These are phyloP conservation scores for Eulemur albifrons DNA, from an alignment of 2,797 vertebrate species.

Conservation along the genomic window DNA sequence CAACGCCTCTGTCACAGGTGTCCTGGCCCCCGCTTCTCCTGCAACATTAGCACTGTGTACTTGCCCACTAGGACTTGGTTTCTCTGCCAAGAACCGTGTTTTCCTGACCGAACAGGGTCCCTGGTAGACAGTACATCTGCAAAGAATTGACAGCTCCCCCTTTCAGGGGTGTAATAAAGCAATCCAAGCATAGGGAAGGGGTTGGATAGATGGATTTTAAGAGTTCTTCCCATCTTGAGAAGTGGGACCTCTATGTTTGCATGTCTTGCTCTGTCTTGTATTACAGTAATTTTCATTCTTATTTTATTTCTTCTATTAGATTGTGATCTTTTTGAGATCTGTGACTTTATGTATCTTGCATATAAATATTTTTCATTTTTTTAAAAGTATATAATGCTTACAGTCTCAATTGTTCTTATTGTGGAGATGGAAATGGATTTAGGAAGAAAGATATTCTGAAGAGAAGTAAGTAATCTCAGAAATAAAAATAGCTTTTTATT, in stretches of 20 bases:
- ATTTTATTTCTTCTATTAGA: neutral
- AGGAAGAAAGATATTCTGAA: neutral
- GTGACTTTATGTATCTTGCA: neutral
- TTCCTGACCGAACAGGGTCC: neutral
- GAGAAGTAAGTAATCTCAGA: neutral
- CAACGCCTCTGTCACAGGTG: neutral
- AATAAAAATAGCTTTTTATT: constrained; percentile 44
- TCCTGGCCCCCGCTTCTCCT: neutral
- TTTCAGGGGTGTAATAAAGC: neutral
- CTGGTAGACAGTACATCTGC: neutral
- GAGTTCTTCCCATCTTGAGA: neutral
- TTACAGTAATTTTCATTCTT: neutral
- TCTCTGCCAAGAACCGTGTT: neutral
- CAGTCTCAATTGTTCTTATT: neutral
- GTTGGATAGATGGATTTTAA: neutral
- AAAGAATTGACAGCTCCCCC: neutral
- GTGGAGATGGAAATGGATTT: neutral
- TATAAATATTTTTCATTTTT: neutral
- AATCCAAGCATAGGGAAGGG: neutral
- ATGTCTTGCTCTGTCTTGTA: neutral
- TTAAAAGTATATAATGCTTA: neutral
- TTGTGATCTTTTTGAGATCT: neutral
- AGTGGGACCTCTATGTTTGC: neutral
- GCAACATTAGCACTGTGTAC: neutral
- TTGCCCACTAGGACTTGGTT: neutral